These are phyloP conservation scores for Sporophila hypoxantha DNA, from an alignment of 2,113 vertebrate species.

Conservation along the genomic window DNA sequence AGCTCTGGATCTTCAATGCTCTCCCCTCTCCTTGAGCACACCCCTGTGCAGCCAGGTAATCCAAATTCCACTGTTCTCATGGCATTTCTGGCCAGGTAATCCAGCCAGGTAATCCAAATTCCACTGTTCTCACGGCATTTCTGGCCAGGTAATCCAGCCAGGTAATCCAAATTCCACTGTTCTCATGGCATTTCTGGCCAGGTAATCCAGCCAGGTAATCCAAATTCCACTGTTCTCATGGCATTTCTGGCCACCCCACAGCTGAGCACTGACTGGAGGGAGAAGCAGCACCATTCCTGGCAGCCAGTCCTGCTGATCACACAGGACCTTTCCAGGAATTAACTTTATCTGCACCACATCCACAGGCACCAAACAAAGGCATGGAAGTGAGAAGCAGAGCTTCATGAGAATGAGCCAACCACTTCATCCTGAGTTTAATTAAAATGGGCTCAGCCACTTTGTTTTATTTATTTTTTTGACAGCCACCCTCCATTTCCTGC, in stretches of 20 bases:
- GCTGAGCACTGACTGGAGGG: neutral
- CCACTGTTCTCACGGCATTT: neutral
- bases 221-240: neutral
- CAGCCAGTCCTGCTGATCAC: neutral
- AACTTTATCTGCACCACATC: neutral
- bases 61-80: neutral
- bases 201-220: neutral
- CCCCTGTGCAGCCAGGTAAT: neutral
- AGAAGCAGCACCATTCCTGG: neutral
- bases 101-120: neutral
- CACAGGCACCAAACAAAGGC: neutral
- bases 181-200: neutral
- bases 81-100: neutral
- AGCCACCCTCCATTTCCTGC: constrained; percentile 6
- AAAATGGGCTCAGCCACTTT: neutral
- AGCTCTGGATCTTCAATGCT: neutral
- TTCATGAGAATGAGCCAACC: neutral
- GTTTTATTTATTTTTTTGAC: constrained; percentile 17
- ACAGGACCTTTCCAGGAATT: neutral
- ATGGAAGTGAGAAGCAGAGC: neutral
- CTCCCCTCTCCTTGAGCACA: neutral
- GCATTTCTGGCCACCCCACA: neutral
- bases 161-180: neutral
- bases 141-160: neutral
- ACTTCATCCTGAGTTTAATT: constrained; percentile 25